These are phyloP conservation scores for Melanostoma scalare DNA, from an alignment of 2,888 invertebrate species.

Conservation along the genomic window DNA sequence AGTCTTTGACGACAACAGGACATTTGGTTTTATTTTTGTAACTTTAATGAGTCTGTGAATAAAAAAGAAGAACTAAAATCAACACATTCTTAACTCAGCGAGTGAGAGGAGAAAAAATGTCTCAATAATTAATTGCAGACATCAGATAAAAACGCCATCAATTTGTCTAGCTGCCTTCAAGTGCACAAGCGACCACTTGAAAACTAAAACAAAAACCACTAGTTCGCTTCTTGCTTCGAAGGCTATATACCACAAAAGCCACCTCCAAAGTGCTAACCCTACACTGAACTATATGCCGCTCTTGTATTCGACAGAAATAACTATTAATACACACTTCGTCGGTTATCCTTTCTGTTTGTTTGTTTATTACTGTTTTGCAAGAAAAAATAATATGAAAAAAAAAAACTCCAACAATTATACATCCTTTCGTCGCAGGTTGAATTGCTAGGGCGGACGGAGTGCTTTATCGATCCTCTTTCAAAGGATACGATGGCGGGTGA, in stretches of 20 bases:
- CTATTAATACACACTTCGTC: slow-evolving; percentile 72
- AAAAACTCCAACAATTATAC: slow-evolving; percentile 60
- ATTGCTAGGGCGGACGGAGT: slow-evolving; percentile 21
- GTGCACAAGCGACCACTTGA: slow-evolving; percentile 64
- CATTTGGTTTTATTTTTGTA: slow-evolving; percentile 35
- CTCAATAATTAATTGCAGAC: slow-evolving; percentile 82
- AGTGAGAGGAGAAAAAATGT: slow-evolving; percentile 40
- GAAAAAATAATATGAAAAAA: slow-evolving; percentile 49
- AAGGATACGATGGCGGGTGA: slow-evolving; percentile 21
- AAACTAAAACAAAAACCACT: slow-evolving; percentile 62
- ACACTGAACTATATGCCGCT: slow-evolving; percentile 5
- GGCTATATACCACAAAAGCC: slow-evolving; percentile 29
- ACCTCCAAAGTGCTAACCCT: slow-evolving; percentile 2
- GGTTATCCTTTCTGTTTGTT: slow-evolving; percentile 70
- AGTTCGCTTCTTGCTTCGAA: slow-evolving; percentile 6
- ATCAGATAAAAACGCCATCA: slow-evolving; percentile 78
- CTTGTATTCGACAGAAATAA: slow-evolving; percentile 68
- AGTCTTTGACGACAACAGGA: slow-evolving; percentile 39
- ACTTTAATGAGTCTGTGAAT: slow-evolving; percentile 50
- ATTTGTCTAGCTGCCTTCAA: slow-evolving; percentile 73
- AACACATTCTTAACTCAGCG: neutral
- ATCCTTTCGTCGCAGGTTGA: slow-evolving; percentile 35
- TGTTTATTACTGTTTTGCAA: slow-evolving; percentile 71
- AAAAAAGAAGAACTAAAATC: slow-evolving; percentile 11
- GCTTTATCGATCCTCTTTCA: slow-evolving; percentile 59